These are phyloP conservation scores for Toxotes chatareus DNA, from an alignment of 2,113 vertebrate species.

Conservation along the genomic window DNA sequence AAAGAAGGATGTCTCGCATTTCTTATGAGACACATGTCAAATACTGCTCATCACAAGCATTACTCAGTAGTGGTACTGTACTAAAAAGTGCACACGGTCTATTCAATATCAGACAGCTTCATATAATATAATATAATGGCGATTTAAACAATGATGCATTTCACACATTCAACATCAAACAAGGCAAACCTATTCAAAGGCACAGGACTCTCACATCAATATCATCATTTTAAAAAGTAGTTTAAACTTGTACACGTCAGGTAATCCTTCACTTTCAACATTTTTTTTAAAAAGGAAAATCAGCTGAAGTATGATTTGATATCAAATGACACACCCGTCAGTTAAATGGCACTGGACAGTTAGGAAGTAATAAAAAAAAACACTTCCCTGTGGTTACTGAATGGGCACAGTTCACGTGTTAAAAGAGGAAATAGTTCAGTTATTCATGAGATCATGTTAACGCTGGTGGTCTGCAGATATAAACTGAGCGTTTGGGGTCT, in stretches of 20 bases:
- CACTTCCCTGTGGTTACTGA: slow-evolving; percentile 19
- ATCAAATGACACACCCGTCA: slow-evolving; percentile 80
- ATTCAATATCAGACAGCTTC: slow-evolving; percentile 88
- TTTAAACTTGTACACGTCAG: slow-evolving; percentile 65
- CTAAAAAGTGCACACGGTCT: slow-evolving; percentile 88
- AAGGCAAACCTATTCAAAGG: slow-evolving; percentile 94
- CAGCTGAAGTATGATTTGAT: slow-evolving; percentile 64
- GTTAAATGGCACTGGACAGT: slow-evolving; percentile 87
- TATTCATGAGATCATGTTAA: slow-evolving; percentile 17
- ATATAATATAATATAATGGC: slow-evolving; percentile 87
- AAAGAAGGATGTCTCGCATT: slow-evolving; percentile 81
- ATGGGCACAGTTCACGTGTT: slow-evolving; percentile 35
- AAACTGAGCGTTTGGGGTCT: slow-evolving; percentile 32
- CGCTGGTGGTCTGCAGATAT: slow-evolving; percentile 47
- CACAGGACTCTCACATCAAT: slow-evolving; percentile 93
- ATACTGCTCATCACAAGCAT: slow-evolving; percentile 87
- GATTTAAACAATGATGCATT: slow-evolving; percentile 88
- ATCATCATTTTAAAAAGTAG: slow-evolving; percentile 69
- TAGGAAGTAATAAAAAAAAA: slow-evolving; percentile 54
- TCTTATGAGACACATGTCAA: slow-evolving; percentile 83
- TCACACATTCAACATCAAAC: slow-evolving; percentile 95
- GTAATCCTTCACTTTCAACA: slow-evolving; percentile 76
- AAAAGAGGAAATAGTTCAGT: slow-evolving; percentile 50
- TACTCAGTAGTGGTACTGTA: slow-evolving; percentile 93
- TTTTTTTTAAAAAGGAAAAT: slow-evolving; percentile 24